Evolutionary conservation across 2,888 invertebrate species (phyloP), one percentile per base, ranked within the genome.

Genomic region (Tetranychus truncatus): DNA sequence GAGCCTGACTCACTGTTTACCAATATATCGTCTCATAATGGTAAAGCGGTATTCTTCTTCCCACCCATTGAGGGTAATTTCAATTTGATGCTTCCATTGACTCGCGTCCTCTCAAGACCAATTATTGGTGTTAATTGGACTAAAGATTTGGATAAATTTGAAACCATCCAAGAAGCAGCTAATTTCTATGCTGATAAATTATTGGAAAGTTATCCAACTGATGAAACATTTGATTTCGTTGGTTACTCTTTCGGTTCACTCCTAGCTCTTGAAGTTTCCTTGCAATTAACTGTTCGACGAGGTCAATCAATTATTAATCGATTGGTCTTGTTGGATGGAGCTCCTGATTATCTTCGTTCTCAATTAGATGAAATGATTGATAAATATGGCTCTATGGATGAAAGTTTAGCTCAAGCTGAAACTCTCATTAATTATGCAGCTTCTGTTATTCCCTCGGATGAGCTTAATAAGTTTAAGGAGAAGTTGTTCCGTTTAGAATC

Each of bases 221-320:
- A 85, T 76, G 91, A 92, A 78, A 94, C 95, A 4, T 95, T 92
- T 85, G 87, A 88, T 74, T 84, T 97, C 78, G 88, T 91, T 72
- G 97, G 96, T 1, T 97, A 99, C 84, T 97, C 96, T 0, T 96
- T 92, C 83, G 97, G 99, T 78, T 92, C 93, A 67, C 88, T 90
- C 80, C 90, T 97, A 67, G 95, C 76, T 44, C 91, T 94, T 82
- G 95, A 95, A 85, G 95, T 97, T 89, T 91, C 91, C 44, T 84
- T 90, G 46, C 90, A 91, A 82, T 85, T 96, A 75, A 91, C 94
- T 82, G 84, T 85, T 78, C n/a, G 20, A 69, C 18, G 75, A 3
- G 65, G 65, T 15, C 44, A n/a, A 5, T 24, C 20, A 44, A 11
- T 5, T 66, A 85, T 86, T 69, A 79, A 91, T 65, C 85, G 87